A percentile compares a stretch with the other conserved stretches of the same genome.
Evolutionary conservation across 2,113 vertebrate species (phyloP).

Genomic region (Copsychus sechellarum): DNA sequence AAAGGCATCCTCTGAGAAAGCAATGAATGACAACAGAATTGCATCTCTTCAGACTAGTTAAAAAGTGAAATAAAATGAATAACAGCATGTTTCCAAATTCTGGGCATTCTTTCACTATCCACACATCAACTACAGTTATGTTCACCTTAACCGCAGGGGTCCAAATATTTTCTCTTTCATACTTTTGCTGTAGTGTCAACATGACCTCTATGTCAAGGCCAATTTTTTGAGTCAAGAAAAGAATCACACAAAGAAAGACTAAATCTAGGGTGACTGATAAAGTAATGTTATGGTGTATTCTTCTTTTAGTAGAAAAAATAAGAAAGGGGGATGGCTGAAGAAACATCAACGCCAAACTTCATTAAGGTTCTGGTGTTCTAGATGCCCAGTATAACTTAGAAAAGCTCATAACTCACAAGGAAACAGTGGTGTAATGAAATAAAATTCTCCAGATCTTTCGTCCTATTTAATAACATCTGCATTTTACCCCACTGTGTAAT

Average conservation of each 20-base stretch:
- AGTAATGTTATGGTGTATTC: not conserved
- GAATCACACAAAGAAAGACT: not conserved
- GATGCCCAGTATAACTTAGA: not conserved
- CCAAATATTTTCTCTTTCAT: not conserved
- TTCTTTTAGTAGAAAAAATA: not conserved
- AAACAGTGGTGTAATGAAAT: not conserved
- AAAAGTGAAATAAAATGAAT: not conserved
- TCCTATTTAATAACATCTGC: rapidly evolving
- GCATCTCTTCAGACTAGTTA: not conserved
- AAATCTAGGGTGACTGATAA: not conserved
- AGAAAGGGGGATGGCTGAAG: not conserved
- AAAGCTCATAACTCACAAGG: not conserved
- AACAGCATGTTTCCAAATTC: not conserved
- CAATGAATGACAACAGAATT: not conserved
- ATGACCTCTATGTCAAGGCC: not conserved
- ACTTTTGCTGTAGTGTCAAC: not conserved
- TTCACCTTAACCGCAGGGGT: not conserved
- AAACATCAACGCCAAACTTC: not conserved
- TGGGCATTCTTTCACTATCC: not conserved
- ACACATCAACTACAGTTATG: not conserved
- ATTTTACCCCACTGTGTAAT: not conserved
- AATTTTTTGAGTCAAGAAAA: not conserved
- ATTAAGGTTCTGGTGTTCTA: not conserved
- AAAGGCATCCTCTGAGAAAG: not conserved
- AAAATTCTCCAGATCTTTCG: not conserved